A percentile compares a stretch with the other conserved stretches of the same genome.
phyloP scores from a whole-genome alignment of 2,888 invertebrate genomes.

The Zootermopsis nevadensis region DNA sequence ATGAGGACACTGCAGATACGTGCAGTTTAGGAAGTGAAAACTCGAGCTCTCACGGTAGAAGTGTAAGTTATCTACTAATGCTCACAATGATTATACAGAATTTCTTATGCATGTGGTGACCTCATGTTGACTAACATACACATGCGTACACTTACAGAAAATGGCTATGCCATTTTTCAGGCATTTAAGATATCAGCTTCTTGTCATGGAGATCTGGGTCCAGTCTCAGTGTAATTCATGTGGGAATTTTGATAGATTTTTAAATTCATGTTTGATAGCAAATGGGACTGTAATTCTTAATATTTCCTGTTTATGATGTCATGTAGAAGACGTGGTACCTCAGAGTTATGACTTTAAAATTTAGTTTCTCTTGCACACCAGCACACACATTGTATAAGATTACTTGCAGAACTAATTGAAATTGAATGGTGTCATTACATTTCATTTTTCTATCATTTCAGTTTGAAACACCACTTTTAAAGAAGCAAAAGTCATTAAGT shows the following conservation, averaged over 20 bases:
- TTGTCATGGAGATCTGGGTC: too few relatives aligned
- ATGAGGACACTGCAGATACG: neutral
- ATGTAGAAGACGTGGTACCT: too few relatives aligned
- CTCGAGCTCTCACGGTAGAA: neutral
- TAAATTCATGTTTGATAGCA: too few relatives aligned
- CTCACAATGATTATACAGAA: neutral
- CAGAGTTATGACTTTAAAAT: too few relatives aligned
- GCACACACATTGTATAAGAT: too few relatives aligned
- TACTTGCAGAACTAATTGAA: too few relatives aligned
- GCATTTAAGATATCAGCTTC: neutral
- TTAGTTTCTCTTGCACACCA: too few relatives aligned
- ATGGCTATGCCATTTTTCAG: neutral
- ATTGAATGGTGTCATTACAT: too few relatives aligned
- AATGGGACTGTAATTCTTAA: too few relatives aligned
- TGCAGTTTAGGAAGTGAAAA: neutral
- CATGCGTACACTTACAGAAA: neutral
- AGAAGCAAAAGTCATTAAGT: conserved; percentile 11
- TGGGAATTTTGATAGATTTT: too few relatives aligned
- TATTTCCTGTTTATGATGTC: too few relatives aligned
- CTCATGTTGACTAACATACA: neutral
- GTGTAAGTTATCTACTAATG: neutral
- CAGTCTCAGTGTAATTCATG: too few relatives aligned
- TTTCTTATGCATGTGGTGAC: neutral
- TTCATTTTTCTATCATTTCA: neutral
- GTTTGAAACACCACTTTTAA: neutral